phyloP scores from a whole-genome alignment of 2,113 vertebrate genomes.

The Otocyon megalotis region DNA sequence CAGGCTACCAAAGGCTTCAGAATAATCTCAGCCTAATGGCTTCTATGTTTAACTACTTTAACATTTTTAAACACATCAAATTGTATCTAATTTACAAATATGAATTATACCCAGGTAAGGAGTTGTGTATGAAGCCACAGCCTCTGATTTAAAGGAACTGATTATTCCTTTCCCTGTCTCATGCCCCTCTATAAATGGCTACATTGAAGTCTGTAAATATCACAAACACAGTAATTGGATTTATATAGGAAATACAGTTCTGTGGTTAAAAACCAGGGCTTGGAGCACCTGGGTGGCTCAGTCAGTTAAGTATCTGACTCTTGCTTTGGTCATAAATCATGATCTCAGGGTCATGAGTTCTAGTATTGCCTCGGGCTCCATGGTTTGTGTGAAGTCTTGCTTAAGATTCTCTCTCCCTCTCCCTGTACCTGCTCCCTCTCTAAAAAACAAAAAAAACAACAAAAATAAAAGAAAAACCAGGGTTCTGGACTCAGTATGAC shows the following conservation, averaged over 20 bases:
- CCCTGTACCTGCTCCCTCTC: background rate
- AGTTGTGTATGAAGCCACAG: background rate
- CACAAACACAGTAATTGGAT: background rate
- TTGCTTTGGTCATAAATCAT: background rate
- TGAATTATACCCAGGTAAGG: background rate
- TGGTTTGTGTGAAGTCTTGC: background rate
- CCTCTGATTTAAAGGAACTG: background rate
- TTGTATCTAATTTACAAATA: background rate
- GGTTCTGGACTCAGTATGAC: background rate
- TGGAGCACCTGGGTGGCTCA: background rate
- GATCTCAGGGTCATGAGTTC: background rate
- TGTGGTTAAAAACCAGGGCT: background rate
- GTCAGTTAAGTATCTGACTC: background rate
- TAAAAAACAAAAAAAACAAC: background rate
- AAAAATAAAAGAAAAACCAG: background rate
- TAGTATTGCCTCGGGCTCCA: background rate
- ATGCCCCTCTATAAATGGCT: background rate
- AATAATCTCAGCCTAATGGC: background rate
- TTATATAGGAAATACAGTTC: background rate
- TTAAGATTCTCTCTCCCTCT: background rate
- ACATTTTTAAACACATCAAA: background rate
- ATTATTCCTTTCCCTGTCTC: background rate
- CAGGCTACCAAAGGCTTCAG: background rate
- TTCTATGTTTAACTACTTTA: background rate
- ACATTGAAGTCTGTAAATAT: background rate